Base-by-base conservation (phyloP, 2,113 vertebrate genomes). In the Strix uralensis region DNA sequence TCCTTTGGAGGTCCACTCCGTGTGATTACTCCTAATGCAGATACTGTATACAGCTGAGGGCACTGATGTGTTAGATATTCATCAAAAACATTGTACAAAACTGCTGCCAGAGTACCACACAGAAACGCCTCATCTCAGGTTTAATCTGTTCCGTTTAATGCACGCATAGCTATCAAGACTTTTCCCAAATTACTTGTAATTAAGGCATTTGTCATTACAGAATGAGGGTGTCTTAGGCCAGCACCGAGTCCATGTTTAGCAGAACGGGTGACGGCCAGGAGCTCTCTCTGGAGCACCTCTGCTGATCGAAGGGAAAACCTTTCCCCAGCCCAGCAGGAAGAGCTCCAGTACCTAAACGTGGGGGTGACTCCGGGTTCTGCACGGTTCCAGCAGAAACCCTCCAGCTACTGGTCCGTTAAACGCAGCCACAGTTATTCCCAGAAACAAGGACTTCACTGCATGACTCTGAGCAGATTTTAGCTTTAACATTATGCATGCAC, bases 101-200 rank as follows among this genome's bases (percentile, higher is more conserved):
- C 79, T 25, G 42, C 79, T 59, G 91, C 83, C 91, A 27, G 72
- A 70, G 81, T 1, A 3, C 54, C 73, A 20, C 79, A 10, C n/a
- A 5, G 72, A 16, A 90, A 49, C 15, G 27, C 34, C 58, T 44
- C 21, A 3, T 34, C 87, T 80, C 81, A n/a, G 81, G 81, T 87
- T 94, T 86, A 88, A 92, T 93, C 80, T 73, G 88, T 84, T 95
- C 96, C 79, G 6, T 47, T 93, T 58, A 47, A 91, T 2, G 32
- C 87, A 22, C 3, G 5, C 70, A 20, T 3, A 23, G 91, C 78
- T 59, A 95, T 36, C 51, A 21, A 84, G 29, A 38, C 59, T 89
- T 93, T 74, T 38, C 73, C 96, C 92, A 96, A 97, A 98, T 94
- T 72, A 87, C 87, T 69, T 63, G 55, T 71, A 71, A 92, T 96